Evolutionary conservation across 2,888 invertebrate genomes (phyloP), one percentile per base, ranked within the genome.

Genomic region (Pseudeuparius sepicola): DNA sequence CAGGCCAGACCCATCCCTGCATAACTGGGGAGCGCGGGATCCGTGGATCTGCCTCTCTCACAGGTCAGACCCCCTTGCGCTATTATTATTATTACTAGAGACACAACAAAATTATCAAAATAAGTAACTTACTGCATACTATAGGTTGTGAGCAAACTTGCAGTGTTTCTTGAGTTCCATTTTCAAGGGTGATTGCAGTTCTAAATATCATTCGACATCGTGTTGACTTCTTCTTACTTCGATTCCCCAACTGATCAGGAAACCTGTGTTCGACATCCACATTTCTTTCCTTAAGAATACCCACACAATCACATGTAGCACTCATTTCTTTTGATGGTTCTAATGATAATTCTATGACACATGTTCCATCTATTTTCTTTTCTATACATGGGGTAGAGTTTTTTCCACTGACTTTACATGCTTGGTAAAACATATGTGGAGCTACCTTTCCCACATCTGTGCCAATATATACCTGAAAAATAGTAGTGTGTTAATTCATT

Each of bases 391-490:
- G 85, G 2, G 92, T 93, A 6, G 93, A 92, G 63, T 92, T 94
- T 65, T 96, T 96, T 4, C 96, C 94, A 39, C 87, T 86, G 1
- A 96, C 94, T 43, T 89, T 81, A 56, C 94, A 94, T 2, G 94
- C 92, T 62, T 94, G 93, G 66, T 96, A 96, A 64, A 94, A 94
- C 79, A 94, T 90, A 62, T 96, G 96, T 0, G 94, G 94, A 4
- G 83, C 79, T 4, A 89, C 86, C 39, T 86, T 77, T 0, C 90
- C 93, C 29, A 84, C 73, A 59, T 94, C 93, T 11, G 87, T 88
- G 20, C 93, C 94, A 54, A 94, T 90, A 60, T 87, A 94, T 33
- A 84, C 77, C 74, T 75, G 30, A 7, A 44, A 43, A 32, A 32
- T 24, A 30, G 14, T 11, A 14, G 10, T 28, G n/a, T n/a, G n/a